These are phyloP conservation scores for Carterocephalus palaemon DNA, from an alignment of 2,888 invertebrate species.

Conservation along the genomic window DNA sequence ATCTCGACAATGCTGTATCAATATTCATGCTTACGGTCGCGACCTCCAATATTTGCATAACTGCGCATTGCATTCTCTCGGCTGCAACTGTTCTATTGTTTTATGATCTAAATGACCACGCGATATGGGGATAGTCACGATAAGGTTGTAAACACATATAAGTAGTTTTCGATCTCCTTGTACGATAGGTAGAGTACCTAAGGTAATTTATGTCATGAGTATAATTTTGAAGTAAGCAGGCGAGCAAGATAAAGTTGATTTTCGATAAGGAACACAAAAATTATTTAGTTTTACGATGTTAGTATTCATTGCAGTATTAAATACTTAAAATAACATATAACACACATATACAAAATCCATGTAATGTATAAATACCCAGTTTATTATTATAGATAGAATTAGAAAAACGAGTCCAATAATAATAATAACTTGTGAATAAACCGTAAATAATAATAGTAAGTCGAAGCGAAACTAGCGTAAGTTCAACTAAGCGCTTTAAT, in stretches of 20 bases:
- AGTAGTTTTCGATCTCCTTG: constrained; percentile 45
- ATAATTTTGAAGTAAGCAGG: constrained; percentile 1
- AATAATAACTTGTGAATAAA: constrained; percentile 23
- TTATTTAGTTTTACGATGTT: too few relatives aligned
- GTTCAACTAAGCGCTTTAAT: constrained; percentile 47
- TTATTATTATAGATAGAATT: too few relatives aligned
- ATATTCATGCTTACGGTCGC: constrained; percentile 77
- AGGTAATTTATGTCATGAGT: constrained; percentile 18
- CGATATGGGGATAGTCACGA: constrained; percentile 72
- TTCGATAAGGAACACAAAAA: too few relatives aligned
- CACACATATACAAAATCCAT: too few relatives aligned
- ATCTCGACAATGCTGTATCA: constrained; percentile 76
- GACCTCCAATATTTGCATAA: constrained; percentile 75
- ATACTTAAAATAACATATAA: too few relatives aligned
- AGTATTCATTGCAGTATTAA: too few relatives aligned
- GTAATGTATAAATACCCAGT: too few relatives aligned
- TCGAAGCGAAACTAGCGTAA: constrained; percentile 39
- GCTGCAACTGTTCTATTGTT: constrained; percentile 76
- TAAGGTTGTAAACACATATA: constrained; percentile 63
- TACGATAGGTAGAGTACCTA: constrained; percentile 30
- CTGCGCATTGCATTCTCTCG: constrained; percentile 71
- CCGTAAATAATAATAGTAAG: constrained; percentile 49
- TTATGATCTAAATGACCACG: constrained; percentile 78
- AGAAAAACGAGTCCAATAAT: constrained; percentile 10
- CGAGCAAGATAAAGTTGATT: too few relatives aligned